Conservation (phyloP, 2,113 vertebrate species). For the Lagopus muta region DNA sequence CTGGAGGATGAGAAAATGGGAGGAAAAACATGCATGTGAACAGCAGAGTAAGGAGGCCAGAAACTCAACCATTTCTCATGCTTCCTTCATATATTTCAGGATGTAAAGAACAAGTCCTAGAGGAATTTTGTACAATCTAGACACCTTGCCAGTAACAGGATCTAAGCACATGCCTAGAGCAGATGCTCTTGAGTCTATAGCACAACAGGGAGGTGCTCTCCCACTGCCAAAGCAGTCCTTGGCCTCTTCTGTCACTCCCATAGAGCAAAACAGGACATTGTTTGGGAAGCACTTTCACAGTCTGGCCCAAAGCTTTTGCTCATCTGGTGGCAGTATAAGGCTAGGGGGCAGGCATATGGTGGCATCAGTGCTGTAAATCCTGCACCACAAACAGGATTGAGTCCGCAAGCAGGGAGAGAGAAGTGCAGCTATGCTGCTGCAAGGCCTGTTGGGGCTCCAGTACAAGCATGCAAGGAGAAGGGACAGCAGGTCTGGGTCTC, state of each 20-base stretch:
- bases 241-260: background rate
- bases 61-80: background rate
- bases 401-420: background rate
- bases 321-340: background rate
- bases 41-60: background rate
- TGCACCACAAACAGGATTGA: background rate
- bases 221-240: background rate
- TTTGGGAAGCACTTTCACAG: background rate
- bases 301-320: background rate
- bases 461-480: background rate
- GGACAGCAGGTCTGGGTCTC: background rate
- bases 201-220: background rate
- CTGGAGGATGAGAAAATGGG: constrained; percentile 63
- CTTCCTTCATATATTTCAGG: background rate
- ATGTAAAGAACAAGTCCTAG: background rate
- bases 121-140: background rate
- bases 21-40: background rate
- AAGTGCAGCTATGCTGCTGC: background rate
- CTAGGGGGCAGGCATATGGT: background rate
- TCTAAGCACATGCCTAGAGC: background rate
- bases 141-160: background rate
- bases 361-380: background rate
- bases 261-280: background rate
- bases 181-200: background rate
- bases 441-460: background rate